Evolutionary conservation across 2,797 vertebrate genomes (phyloP).

Genomic region (Avahi laniger): DNA sequence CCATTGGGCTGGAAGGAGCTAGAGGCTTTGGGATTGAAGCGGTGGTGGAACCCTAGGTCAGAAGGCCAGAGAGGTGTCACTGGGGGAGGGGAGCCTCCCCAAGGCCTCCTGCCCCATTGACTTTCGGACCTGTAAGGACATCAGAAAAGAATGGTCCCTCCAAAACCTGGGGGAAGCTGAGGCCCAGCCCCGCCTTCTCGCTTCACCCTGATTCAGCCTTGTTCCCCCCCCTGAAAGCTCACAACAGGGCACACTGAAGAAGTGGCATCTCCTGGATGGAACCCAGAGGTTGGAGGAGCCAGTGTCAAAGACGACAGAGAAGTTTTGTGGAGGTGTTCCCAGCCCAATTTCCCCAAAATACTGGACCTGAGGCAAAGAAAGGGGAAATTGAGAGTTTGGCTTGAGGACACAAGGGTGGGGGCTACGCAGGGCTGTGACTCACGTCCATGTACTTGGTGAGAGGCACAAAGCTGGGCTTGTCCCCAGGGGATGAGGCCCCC

Average conservation of each 20-base stretch:
- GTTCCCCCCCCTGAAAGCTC: conserved; percentile 38
- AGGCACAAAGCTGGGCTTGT: conserved; percentile 79
- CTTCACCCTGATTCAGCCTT: background rate
- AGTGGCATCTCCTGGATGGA: conserved; percentile 71
- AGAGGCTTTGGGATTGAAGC: conserved; percentile 89
- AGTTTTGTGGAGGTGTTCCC: conserved; percentile 83
- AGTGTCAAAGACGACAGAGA: conserved; percentile 84
- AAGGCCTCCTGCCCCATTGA: background rate
- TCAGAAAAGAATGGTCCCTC: background rate
- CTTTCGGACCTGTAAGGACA: background rate
- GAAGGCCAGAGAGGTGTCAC: background rate
- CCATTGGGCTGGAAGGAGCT: conserved; percentile 89
- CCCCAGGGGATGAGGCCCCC: background rate
- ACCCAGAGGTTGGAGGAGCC: conserved; percentile 87
- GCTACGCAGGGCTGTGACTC: conserved; percentile 49
- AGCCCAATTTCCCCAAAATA: conserved; percentile 85
- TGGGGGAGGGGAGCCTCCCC: background rate
- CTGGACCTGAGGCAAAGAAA: conserved; percentile 57
- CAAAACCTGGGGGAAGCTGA: background rate
- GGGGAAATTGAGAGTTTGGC: too few species aligned
- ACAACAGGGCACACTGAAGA: conserved; percentile 83
- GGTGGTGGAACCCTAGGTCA: conserved; percentile 89
- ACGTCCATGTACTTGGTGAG: conserved; percentile 92
- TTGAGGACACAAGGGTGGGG: accelerated
- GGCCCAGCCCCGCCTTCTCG: too few species aligned